Base-by-base conservation (phyloP, 2,888 invertebrate genomes). In the Teinopalpus imperialis region DNA sequence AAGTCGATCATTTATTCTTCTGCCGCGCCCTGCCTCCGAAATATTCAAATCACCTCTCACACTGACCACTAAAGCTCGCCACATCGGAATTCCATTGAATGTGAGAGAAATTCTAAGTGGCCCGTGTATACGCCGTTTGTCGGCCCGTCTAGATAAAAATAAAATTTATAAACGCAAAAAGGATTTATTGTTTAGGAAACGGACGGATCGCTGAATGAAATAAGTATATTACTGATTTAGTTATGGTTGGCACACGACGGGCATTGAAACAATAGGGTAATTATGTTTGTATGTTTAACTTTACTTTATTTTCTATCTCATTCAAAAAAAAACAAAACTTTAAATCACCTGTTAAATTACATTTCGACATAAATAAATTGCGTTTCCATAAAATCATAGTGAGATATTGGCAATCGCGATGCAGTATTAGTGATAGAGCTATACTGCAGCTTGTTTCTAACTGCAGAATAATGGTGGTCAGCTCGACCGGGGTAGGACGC, bases 61-160 rank as follows among this genome's bases (percentile, higher is more conserved):
- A 59, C 52, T 62, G 62, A 58, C 61, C 66, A 67, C 58, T 63
- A 63, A 59, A 64, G 66, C 65, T 70, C 66, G 60, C 61, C 63
- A 68, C 71, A 63, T 62, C 43, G 72, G 74, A 74, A 74, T 75
- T 71, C 64, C 51, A 63, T 61, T 57, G 56, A 50, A 56, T 67
- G 64, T 60, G 62, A 63, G 65, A 57, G 57, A 63, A 61, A 64
- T 67, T 58, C 57, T 60, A 63, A 61, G 61, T 61, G 54, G 56
- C 35, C 31, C 47, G 41, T 48, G 31, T 34, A 21, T 21, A 34
- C 9, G 23, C 9, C 14, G 32, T 31, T 44, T 45, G 45, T 39
- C 39, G 45, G 40, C 14, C 20, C 32, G 39, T 45, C 21, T 34
- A 31, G 43, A 43, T 49, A 26, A 44, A 49, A 40, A n/a, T 43